Evolutionary conservation across 2,797 vertebrate species (phyloP), one percentile per base, ranked within the genome.

Genomic region (Gymnoscopelus microlampas): DNA sequence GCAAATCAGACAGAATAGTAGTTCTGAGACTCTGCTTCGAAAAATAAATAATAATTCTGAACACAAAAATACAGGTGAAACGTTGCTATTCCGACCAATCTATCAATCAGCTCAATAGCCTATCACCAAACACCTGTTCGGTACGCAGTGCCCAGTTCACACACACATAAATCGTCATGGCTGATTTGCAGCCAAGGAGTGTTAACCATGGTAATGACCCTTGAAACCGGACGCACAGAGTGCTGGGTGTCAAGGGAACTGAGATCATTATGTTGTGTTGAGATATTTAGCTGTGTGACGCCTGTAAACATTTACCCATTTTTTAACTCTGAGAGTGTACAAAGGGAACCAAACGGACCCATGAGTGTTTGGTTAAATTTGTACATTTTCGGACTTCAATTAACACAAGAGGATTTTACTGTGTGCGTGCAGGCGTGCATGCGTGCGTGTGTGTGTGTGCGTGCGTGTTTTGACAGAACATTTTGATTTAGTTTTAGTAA

Each of bases 181-280:
- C 66, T 68, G 68, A 87, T 80, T 79, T 85, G 64, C 79, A 65
- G 76, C 66, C 77, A 74, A 70, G 71, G 66, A 85, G 85, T 9
- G 56, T 65, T 74, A 57, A 84, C 75, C 77, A 70, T 71, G 77
- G 79, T 84, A 82, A 87, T 87, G 87, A 86, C 77, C 86, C 81
- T 66, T 86, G 75, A 82, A 85, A 88, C 59, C 77, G 76, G 82
- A 87, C 87, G 79, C 76, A 66, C 64, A 77, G 70, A 77, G 84
- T 63, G 70, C 70, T 68, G 60, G 73, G 68, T 23, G 60, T 82
- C 55, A 35, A 54, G 29, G 53, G 67, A 59, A 23, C 60, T 74
- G 44, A 70, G 75, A 70, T 80, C 79, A 76, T 60, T 39, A 57
- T 68, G 29, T 70, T 68, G 76, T 77, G 79, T 66, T 63, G 60